Evolutionary conservation across 2,888 invertebrate species (phyloP), one percentile per base, ranked within the genome.

Genomic region (Epicampocera succincta): DNA sequence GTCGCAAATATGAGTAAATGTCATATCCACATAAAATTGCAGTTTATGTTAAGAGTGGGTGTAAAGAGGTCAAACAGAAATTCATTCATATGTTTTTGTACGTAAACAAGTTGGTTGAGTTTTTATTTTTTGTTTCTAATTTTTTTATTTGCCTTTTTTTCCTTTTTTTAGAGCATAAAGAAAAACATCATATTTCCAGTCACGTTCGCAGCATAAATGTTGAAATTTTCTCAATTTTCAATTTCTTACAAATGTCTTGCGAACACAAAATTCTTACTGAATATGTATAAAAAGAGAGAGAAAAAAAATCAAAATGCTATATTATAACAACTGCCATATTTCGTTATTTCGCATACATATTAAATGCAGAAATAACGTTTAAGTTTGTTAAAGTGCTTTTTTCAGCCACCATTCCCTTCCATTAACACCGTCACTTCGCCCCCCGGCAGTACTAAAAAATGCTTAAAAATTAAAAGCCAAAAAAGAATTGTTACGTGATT

Each of bases 161-260:
- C 1, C 63, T 44, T 21, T 52, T 80, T 75, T 72, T 60, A 66
- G 42, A 68, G 46, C 69, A 71, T 66, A 60, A 78, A 78, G 74
- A 61, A 78, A 65, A 65, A 86, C 87, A 87, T 87, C 86, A 87
- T 87, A 88, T 88, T 88, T 88, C 87, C 68, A 87, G 88, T 88
- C 88, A 88, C 88, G 88, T 88, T 86, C 85, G 65, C 40, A 85
- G 84, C 88, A 89, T 88, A 88, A 89, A 88, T 87, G 87, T 85
- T 85, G 46, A 54, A 83, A 76, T 78, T 82, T 80, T 82, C 80
- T 77, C 79, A 83, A 81, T 83, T 83, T 83, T 80, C 83, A 71
- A 81, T 73, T 81, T 84, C 71, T 75, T 73, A 81, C 82, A 73
- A 81, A 81, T 77, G 73, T 73, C 77, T 77, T 77, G 44, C 68